Conservation (phyloP, 2,797 vertebrate species). For the Erethizon dorsatum region DNA sequence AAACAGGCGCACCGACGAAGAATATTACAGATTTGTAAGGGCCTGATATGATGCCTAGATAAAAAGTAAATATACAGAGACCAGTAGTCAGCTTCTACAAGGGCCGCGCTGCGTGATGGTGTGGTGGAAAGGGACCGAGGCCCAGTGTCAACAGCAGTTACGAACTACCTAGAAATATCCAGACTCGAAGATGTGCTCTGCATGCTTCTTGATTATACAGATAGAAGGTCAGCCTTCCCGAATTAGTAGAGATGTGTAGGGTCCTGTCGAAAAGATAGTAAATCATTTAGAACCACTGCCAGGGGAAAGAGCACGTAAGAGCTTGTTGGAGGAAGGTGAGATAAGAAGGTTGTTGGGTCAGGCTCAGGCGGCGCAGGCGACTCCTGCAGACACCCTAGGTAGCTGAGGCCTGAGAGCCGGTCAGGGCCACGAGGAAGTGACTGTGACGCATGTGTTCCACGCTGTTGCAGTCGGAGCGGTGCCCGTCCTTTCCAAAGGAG, state of each 20-base stretch:
- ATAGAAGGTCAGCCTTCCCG: not conserved
- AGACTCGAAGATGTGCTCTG: not conserved
- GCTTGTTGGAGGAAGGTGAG: not conserved
- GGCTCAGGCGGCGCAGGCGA: not conserved
- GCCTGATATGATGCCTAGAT: not conserved
- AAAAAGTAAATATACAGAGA: not conserved
- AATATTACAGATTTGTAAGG: not conserved
- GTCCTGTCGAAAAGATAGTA: not conserved
- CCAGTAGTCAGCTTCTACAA: not conserved
- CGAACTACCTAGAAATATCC: not conserved
- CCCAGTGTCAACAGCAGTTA: not conserved
- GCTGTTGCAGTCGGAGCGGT: conserved; percentile 93
- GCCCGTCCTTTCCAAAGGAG: conserved; percentile 94
- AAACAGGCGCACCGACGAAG: not conserved
- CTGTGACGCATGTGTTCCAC: not conserved
- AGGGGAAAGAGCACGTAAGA: not conserved
- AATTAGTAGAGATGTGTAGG: not conserved
- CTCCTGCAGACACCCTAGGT: not conserved
- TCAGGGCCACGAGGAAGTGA: not conserved
- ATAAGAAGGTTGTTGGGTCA: not conserved
- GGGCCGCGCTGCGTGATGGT: not conserved
- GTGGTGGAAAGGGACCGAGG: no score
- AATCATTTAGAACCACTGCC: not conserved
- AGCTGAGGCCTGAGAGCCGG: not conserved
- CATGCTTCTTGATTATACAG: not conserved